Evolutionary conservation across 1,140 invertebrate genomes (phyloP).

Genomic region (Drosophila saltans): DNA sequence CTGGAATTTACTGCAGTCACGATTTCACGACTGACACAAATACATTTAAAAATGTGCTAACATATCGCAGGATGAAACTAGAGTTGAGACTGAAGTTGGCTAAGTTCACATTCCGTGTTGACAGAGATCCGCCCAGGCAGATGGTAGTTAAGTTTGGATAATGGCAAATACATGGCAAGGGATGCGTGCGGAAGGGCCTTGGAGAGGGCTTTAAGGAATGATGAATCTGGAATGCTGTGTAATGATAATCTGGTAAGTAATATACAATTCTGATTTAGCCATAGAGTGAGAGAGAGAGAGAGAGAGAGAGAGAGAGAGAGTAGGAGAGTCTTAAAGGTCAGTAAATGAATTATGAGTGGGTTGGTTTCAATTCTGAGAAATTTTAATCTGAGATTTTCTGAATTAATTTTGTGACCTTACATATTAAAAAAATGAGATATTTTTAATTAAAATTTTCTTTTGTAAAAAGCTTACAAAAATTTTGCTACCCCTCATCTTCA

Average conservation of each 20-base stretch:
- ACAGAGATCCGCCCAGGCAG: conserved; percentile 37
- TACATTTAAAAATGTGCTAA: conserved; percentile 71
- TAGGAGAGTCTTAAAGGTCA: background rate
- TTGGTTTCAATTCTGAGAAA: background rate
- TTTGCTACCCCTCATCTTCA: too few species aligned
- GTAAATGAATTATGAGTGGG: background rate
- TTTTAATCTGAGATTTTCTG: too few species aligned
- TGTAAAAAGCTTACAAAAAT: too few species aligned
- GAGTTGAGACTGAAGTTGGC: conserved; percentile 9
- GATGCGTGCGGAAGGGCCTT: background rate
- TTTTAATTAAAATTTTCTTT: too few species aligned
- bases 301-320: background rate
- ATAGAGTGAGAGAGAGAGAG: background rate
- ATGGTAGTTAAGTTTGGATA: conserved; percentile 52
- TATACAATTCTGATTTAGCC: conserved; percentile 34
- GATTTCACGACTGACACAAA: conserved; percentile 61
- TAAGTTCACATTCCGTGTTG: conserved; percentile 44
- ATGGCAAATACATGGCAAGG: conserved; percentile 14
- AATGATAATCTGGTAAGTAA: conserved; percentile 45
- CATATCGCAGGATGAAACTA: conserved; percentile 41
- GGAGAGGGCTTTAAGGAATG: too few species aligned
- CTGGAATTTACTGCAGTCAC: conserved; percentile 77
- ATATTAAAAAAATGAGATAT: too few species aligned
- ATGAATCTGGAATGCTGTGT: background rate
- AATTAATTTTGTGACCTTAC: too few species aligned